Evolutionary conservation across 2,888 invertebrate genomes (phyloP), one percentile per base, ranked within the genome.

Genomic region (Caenorhabditis becei): DNA sequence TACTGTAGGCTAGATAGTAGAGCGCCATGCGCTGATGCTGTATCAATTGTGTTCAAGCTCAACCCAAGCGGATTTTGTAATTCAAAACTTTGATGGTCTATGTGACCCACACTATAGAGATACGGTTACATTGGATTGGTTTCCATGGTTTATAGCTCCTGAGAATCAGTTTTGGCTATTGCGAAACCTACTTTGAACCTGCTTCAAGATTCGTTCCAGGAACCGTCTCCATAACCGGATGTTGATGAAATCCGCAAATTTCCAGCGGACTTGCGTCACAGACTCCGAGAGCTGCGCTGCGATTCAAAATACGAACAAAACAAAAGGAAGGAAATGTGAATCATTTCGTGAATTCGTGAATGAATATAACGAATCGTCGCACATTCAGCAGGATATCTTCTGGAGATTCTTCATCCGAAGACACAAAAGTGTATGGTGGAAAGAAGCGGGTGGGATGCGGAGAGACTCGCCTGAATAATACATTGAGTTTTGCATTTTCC

Each of bases 381-480:
- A 41, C 41, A 47, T 47, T 47, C 47, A n/a, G n/a, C n/a, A n/a
- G n/a, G n/a, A n/a, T n/a, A 32, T 7, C 5, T 32, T 32, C 10
- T 32, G 32, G n/a, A n/a, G n/a, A 14, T 41, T 41, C 14, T 41
- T 41, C 41, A n/a, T 35, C 35, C 35, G 35, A 35, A 2, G 47
- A 20, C 37, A 51, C 54, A 61, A 62, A 54, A 51, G 54, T 51
- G 59, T 51, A 61, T 35, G 61, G 37, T 51, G 26, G 24, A 10
- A 11, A 2, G 14, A 26, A 16, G 20, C 20, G 35, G n/a, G 16
- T 14, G 24, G 24, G 35, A 37, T 16, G 37, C n/a, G n/a, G 58
- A 35, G 59, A 59, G 41, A 23, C 44, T 44, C 66, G 51, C 18
- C 66, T 75, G 75, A 75, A 75, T 75, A 75, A 75, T 58, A 66